Evolutionary conservation across 2,888 invertebrate genomes (phyloP), one percentile per base, ranked within the genome.

Genomic region (Resseliella maxima): DNA sequence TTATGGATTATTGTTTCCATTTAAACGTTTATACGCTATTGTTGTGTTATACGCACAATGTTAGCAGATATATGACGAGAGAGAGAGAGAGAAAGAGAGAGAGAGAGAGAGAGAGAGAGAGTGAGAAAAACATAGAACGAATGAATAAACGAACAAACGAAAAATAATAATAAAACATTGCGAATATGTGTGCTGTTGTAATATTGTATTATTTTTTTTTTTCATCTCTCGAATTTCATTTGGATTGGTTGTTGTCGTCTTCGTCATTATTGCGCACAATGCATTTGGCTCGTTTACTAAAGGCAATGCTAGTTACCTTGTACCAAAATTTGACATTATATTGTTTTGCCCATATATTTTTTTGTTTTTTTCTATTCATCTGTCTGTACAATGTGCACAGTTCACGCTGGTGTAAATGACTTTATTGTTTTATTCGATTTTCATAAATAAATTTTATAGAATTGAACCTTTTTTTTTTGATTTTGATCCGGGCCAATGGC

Each of bases 1-100:
- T 59, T 59, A 59, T 59, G 59, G 59, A 59, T 59, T 59, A 59
- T 59, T 59, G 59, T 59, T 59, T 59, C 59, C 59, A 59, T 59
- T 59, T 59, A 59, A 59, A 59, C 59, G 24, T 59, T 59, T 59
- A 59, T 59, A 59, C 24, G 59, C 59, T 59, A 59, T 59, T 59
- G 59, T 59, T 59, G 59, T 59, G 24, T 59, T 24, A 24, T 59
- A 59, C 59, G 59, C 59, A 59, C 24, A 59, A 59, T 24, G 59
- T 59, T 59, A 2, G 59, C 50, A 50, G 24, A 24, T 10, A 59
- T 6, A 59, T n/a, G 59, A 59, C 24, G 0, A 24, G 24, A 1
- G 3, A 10, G 24, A 59, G n/a, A n/a, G n/a, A n/a, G n/a, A n/a
- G n/a, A n/a, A n/a, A n/a, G n/a, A n/a, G n/a, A n/a, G n/a, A n/a